Conservation (phyloP, 2,888 invertebrate genomes). For the Gnatocerus cornutus region DNA sequence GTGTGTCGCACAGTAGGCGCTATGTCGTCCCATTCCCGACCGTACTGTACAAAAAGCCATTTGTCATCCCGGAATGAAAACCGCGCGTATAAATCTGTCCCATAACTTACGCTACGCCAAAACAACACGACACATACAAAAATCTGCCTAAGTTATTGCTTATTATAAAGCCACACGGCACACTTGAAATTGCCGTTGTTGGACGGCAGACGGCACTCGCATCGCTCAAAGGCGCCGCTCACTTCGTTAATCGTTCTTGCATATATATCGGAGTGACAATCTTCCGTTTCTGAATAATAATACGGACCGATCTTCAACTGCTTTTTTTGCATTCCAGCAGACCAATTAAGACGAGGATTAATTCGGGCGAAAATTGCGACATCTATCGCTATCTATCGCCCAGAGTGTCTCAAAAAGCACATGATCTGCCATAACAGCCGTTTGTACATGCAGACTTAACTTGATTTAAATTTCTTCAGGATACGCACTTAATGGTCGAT, state of each 20-base stretch:
- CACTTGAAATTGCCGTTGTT: conserved; percentile 46
- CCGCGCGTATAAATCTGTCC: conserved; percentile 68
- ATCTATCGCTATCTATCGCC: neutral
- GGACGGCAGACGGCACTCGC: conserved; percentile 31
- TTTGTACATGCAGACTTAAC: too few relatives aligned
- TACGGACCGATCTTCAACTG: conserved; percentile 22
- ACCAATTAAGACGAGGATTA: conserved; percentile 42
- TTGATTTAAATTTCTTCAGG: too few relatives aligned
- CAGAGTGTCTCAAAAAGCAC: too few relatives aligned
- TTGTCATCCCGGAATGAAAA: conserved; percentile 66
- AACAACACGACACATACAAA: conserved; percentile 69
- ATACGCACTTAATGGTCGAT: too few relatives aligned
- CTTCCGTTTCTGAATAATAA: conserved; percentile 54
- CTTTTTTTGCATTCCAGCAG: conserved; percentile 45
- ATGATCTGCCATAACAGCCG: too few relatives aligned
- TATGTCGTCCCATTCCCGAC: conserved; percentile 50
- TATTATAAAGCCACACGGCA: conserved; percentile 65
- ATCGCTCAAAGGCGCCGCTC: conserved; percentile 59
- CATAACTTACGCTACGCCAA: conserved; percentile 69
- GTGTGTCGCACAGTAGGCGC: conserved; percentile 63
- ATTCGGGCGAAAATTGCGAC: conserved; percentile 11
- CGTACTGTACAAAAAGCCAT: conserved; percentile 61
- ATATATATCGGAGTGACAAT: conserved; percentile 61
- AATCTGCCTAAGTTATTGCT: conserved; percentile 69
- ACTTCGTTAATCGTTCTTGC: conserved; percentile 61